phyloP scores from a whole-genome alignment of 1,140 invertebrate genomes.

The Aphelenchoides besseyi region DNA sequence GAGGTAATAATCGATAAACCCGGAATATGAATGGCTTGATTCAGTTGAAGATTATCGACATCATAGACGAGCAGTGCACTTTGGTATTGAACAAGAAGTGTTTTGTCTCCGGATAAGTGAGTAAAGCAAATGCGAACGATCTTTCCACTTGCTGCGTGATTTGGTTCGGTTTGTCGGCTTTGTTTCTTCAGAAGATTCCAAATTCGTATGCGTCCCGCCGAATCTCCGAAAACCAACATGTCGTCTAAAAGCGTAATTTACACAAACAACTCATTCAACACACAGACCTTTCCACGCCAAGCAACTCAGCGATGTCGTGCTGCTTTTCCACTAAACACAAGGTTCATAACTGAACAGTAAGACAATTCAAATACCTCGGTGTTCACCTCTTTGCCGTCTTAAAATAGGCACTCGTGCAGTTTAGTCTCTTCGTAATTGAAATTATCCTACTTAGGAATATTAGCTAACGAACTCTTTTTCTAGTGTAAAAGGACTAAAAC shows the following conservation, averaged over 20 bases:
- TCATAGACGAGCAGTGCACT: constrained; percentile 57
- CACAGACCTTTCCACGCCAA: constrained; percentile 62
- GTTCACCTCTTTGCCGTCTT: constrained; percentile 62
- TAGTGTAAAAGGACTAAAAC: too few relatives aligned
- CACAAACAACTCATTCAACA: too few relatives aligned
- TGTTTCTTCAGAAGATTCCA: constrained; percentile 54
- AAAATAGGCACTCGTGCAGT: too few relatives aligned
- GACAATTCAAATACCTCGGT: too few relatives aligned
- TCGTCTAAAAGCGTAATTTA: too few relatives aligned
- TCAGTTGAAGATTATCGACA: constrained; percentile 45
- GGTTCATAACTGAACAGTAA: not conserved
- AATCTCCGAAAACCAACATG: constrained; percentile 59
- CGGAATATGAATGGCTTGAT: constrained; percentile 39
- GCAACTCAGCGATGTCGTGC: constrained; percentile 47
- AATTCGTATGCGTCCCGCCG: constrained; percentile 50
- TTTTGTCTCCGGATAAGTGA: constrained; percentile 7
- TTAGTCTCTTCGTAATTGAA: too few relatives aligned
- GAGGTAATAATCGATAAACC: constrained; percentile 48
- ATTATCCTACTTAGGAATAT: too few relatives aligned
- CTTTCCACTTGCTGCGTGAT: constrained; percentile 32
- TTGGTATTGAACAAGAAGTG: constrained; percentile 54
- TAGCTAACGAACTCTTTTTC: too few relatives aligned
- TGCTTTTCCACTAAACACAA: constrained; percentile 53
- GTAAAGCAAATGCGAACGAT: constrained; percentile 28
- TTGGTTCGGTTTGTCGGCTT: constrained; percentile 43